A percentile compares a stretch with the other conserved stretches of the same genome.
phyloP scores from a whole-genome alignment of 2,113 vertebrate species.

The Zapornia atra region DNA sequence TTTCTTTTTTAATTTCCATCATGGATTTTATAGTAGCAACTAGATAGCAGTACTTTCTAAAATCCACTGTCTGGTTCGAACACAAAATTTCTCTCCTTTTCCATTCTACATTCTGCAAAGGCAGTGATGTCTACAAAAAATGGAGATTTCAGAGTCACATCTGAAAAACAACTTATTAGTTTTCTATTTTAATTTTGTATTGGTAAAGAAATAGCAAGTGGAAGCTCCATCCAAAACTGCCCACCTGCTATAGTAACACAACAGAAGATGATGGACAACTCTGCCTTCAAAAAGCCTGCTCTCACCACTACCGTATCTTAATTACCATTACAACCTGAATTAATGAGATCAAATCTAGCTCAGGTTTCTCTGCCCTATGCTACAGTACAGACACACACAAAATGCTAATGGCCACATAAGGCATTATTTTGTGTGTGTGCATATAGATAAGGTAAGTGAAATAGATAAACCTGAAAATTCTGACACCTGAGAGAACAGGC shows the following conservation, averaged over 20 bases:
- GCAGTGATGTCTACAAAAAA: not conserved
- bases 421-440: not conserved
- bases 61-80: not conserved
- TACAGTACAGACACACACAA: not conserved
- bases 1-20: not conserved
- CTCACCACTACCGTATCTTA: not conserved
- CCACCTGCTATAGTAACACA: not conserved
- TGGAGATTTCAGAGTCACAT: not conserved
- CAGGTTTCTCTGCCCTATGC: not conserved
- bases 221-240: not conserved
- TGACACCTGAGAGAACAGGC: not conserved
- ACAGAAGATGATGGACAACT: not conserved
- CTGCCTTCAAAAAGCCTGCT: not conserved
- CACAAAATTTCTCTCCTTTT: not conserved
- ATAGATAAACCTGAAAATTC: not conserved
- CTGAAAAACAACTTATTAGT: not conserved
- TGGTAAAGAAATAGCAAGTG: not conserved
- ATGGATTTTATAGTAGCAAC: not conserved
- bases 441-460: not conserved
- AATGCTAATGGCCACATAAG: not conserved
- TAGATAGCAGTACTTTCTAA: not conserved
- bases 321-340: not conserved
- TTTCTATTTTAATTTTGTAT: not conserved
- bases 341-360: not conserved
- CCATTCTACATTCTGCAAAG: not conserved